These are phyloP conservation scores for Aromia moschata DNA, from an alignment of 2,888 invertebrate genomes.

Conservation along the genomic window DNA sequence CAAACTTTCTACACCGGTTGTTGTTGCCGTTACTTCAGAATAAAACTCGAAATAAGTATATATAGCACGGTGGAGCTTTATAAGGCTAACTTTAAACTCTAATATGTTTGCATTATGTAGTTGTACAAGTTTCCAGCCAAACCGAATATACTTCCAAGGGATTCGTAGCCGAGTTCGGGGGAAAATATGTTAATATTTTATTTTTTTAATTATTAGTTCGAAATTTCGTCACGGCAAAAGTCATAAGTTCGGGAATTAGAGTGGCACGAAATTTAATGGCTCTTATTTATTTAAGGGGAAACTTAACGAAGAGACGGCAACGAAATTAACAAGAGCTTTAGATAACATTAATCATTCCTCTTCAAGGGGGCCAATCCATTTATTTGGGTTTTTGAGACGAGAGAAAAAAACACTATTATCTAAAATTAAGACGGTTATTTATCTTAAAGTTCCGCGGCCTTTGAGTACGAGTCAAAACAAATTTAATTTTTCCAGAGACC, in stretches of 20 bases:
- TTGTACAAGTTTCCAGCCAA: not conserved
- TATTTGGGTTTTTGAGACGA: not conserved
- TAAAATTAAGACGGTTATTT: no score
- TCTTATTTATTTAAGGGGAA: not conserved
- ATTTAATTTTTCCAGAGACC: no score
- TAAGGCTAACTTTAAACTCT: not conserved
- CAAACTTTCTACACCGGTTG: no score
- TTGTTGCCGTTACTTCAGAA: no score
- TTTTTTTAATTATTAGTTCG: not conserved
- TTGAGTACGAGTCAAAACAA: no score
- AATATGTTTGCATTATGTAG: conserved; percentile 6
- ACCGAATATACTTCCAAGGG: not conserved
- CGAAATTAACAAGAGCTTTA: not conserved
- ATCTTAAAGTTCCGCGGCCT: no score
- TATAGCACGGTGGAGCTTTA: no score
- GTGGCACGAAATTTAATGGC: not conserved
- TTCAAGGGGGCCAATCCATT: not conserved
- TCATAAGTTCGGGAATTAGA: not conserved
- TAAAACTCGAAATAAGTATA: no score
- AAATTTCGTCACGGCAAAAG: no score
- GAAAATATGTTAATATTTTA: not conserved
- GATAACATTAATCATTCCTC: not conserved
- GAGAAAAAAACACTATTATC: no score
- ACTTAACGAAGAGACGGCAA: not conserved
- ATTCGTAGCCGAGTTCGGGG: not conserved